Percentiles rank a stretch among this genome's conserved stretches.
These are phyloP conservation scores for Brenthis ino DNA, from an alignment of 2,888 invertebrate species.

Conservation along the genomic window DNA sequence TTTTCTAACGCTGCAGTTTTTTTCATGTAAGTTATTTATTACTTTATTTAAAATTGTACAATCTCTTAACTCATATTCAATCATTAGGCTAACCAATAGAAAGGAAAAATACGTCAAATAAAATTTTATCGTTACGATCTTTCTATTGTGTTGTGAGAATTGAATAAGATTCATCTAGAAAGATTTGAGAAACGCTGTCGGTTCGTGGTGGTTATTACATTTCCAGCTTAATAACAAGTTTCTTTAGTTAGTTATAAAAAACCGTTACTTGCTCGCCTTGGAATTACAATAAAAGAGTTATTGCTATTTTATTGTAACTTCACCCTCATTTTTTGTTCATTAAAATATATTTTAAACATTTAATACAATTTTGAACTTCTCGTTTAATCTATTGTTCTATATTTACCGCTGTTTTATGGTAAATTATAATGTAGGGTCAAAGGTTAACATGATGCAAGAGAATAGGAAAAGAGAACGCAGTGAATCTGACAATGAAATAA, in stretches of 20 bases:
- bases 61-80: no score
- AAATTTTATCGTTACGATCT: neutral
- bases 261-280: neutral
- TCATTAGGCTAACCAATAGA: no score
- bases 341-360: neutral
- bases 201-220: conserved; percentile 2
- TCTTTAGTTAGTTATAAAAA: conserved; percentile 3
- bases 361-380: neutral
- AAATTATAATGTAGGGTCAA: conserved; percentile 38
- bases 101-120: no score
- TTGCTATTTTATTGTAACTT: neutral
- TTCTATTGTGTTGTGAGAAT: conserved; percentile 12
- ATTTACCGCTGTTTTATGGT: conserved; percentile 19
- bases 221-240: no score
- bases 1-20: conserved; percentile 30
- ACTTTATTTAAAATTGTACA: neutral
- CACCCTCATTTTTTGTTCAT: neutral
- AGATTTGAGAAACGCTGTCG: conserved; percentile 6
- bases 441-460: conserved; percentile 46
- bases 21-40: conserved; percentile 33
- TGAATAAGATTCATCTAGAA: conserved; percentile 37
- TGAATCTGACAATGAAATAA: conserved; percentile 58
- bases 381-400: neutral
- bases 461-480: conserved; percentile 62
- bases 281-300: neutral